These are phyloP conservation scores for Micrasema longulum DNA, from an alignment of 1,140 invertebrate species.

Conservation along the genomic window DNA sequence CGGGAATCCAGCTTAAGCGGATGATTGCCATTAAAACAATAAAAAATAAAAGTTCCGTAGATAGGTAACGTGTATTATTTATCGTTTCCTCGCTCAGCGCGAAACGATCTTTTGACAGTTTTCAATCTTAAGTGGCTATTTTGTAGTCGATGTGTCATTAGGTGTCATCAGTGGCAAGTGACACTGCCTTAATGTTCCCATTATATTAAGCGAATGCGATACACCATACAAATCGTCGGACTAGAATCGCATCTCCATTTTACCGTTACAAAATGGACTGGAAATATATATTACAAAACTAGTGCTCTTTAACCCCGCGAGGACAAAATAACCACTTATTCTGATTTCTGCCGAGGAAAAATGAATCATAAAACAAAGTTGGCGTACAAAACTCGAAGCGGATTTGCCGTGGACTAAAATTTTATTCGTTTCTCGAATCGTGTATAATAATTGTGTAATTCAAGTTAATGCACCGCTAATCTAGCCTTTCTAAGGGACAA, in stretches of 20 bases:
- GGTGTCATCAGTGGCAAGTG: slow-evolving; percentile 46
- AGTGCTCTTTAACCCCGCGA: slow-evolving; percentile 2
- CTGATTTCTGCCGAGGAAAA: background rate
- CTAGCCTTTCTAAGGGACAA: no score
- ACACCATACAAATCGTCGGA: slow-evolving; percentile 18
- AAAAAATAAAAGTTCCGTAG: no score
- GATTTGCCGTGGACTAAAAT: no score
- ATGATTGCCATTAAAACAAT: no score
- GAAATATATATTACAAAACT: slow-evolving; percentile 12
- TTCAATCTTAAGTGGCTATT: slow-evolving; percentile 47
- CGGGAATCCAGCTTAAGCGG: no score
- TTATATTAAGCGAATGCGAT: slow-evolving; percentile 35
- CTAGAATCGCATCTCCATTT: slow-evolving; percentile 20
- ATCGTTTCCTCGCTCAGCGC: slow-evolving; percentile 6
- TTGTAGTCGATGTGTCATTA: slow-evolving; percentile 46
- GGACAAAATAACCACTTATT: slow-evolving; percentile 10
- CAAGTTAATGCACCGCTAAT: no score
- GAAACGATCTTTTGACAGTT: slow-evolving; percentile 43
- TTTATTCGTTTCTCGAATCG: no score
- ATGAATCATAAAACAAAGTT: no score
- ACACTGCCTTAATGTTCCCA: slow-evolving; percentile 34
- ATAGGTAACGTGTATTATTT: no score
- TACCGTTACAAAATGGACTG: slow-evolving; percentile 30
- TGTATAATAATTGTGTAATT: no score
- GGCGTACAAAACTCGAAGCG: no score